phyloP scores from a whole-genome alignment of 2,113 vertebrate genomes.

The Brachyistius frenatus region DNA sequence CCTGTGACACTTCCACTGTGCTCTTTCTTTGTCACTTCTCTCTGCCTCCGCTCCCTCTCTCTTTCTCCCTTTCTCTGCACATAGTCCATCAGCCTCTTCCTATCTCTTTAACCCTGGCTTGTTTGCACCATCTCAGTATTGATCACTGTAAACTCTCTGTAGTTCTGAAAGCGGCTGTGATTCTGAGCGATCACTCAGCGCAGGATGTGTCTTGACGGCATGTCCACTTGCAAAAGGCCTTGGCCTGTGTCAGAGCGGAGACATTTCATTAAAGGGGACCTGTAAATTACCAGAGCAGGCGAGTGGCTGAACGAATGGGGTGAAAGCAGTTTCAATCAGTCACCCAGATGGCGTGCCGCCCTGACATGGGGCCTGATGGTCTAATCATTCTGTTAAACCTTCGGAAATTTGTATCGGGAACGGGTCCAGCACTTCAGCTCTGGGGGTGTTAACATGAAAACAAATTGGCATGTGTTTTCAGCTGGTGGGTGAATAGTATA shows the following conservation, averaged over 20 bases:
- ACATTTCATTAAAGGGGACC: conserved; percentile 66
- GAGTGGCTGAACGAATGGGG: conserved; percentile 12
- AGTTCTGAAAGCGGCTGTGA: conserved; percentile 35
- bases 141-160: conserved; percentile 46
- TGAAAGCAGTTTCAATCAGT: conserved; percentile 60
- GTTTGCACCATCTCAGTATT: conserved; percentile 34
- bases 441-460: conserved; percentile 71
- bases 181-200: conserved; percentile 30
- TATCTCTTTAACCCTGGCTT: conserved; percentile 20
- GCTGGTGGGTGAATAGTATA: conserved; percentile 59
- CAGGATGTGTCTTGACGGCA: conserved; percentile 5
- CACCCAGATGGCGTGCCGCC: conserved; percentile 54
- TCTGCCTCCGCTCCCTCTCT: background rate
- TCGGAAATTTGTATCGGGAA: conserved; percentile 56
- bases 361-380: conserved; percentile 48
- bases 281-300: conserved; percentile 62
- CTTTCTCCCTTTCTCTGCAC: background rate
- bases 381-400: conserved; percentile 68
- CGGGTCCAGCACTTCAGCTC: conserved; percentile 45
- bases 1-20: conserved; percentile 13
- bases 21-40: conserved; percentile 24
- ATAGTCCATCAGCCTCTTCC: conserved; percentile 5
- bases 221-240: conserved; percentile 28
- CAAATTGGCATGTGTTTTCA: conserved; percentile 72
- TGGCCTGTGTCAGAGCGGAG: conserved; percentile 35